A percentile compares a stretch with the other conserved stretches of the same genome.
phyloP scores from a whole-genome alignment of 2,888 invertebrate genomes.

The Dicyrtoma fusca region DNA sequence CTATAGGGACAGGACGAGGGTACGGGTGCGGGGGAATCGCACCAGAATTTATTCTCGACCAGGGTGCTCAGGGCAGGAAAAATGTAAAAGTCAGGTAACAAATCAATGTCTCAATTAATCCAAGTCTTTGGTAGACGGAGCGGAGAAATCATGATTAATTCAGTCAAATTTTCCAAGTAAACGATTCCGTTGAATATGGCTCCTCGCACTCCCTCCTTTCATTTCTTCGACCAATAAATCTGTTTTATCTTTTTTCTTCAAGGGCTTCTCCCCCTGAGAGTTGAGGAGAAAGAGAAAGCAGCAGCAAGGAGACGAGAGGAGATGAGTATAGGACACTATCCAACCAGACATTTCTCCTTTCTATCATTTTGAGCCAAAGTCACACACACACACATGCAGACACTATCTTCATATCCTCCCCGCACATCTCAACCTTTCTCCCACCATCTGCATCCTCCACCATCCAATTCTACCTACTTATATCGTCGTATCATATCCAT shows the following conservation, averaged over 20 bases:
- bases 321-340: background rate
- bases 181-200: conserved; percentile 32
- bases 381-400: background rate
- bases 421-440: background rate
- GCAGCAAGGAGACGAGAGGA: background rate
- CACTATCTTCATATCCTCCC: background rate
- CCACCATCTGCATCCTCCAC: background rate
- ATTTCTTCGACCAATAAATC: conserved; percentile 32
- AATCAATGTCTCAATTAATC: conserved; percentile 37
- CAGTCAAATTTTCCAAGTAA: conserved; percentile 36
- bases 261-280: conserved; percentile 26
- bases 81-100: conserved; percentile 31
- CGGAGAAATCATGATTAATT: conserved; percentile 37
- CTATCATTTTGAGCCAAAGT: background rate
- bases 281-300: conserved; percentile 2
- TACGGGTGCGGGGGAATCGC: too few species aligned
- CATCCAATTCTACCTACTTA: background rate
- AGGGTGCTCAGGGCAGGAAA: conserved; percentile 5
- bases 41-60: too few species aligned
- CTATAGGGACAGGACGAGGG: too few species aligned
- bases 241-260: conserved; percentile 38
- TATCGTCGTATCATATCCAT: background rate
- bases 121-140: conserved; percentile 32
- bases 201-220: background rate
- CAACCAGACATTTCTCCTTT: conserved; percentile 4